Evolutionary conservation across 2,113 vertebrate genomes (phyloP).

Genomic region (Pangasianodon gigas): DNA sequence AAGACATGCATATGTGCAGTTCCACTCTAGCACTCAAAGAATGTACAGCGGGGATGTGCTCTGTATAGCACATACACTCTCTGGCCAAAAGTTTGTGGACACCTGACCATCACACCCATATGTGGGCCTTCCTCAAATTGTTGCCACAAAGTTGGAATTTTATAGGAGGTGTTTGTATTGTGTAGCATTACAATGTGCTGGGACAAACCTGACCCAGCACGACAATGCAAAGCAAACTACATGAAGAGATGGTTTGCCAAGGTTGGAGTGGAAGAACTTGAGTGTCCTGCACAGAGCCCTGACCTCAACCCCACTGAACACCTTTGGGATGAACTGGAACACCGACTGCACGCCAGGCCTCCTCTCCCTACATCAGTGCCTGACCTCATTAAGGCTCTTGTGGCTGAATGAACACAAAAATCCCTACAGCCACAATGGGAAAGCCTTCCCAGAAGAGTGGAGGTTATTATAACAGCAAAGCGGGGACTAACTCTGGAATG

Average conservation of each 20-base stretch:
- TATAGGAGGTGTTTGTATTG: not conserved
- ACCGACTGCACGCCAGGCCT: not conserved
- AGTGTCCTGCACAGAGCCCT: not conserved
- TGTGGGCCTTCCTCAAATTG: not conserved
- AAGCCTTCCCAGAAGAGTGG: not conserved
- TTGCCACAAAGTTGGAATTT: not conserved
- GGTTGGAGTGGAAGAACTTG: not conserved
- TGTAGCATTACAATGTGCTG: not conserved
- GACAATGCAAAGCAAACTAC: not conserved
- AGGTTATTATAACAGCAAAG: not conserved
- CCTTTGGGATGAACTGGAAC: not conserved
- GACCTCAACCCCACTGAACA: not conserved
- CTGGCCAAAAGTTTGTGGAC: not conserved
- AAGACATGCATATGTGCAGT: conserved; percentile 30
- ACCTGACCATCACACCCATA: not conserved
- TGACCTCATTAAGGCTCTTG: not conserved
- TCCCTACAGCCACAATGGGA: not conserved
- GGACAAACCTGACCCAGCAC: not conserved
- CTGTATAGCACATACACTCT: not conserved
- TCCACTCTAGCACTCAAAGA: not conserved
- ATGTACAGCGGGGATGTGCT: conserved; percentile 27
- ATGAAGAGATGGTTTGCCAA: not conserved
- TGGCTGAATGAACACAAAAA: not conserved
- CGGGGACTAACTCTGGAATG: not conserved
- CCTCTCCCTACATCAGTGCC: not conserved